Evolutionary conservation across 2,797 vertebrate species (phyloP).

Genomic region (Sebastes matsubarae): DNA sequence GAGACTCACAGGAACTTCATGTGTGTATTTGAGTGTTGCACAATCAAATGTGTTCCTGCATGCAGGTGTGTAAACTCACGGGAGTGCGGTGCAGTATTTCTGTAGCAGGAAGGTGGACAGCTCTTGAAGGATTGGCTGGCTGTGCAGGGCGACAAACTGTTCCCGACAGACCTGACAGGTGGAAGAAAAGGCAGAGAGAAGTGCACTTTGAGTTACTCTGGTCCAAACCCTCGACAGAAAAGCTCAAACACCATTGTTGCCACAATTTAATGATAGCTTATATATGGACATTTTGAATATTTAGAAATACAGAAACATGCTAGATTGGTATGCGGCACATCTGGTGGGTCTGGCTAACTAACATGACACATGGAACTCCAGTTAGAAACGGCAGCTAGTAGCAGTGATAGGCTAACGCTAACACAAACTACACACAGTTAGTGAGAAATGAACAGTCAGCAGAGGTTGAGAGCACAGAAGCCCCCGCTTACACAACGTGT

Average conservation of each 20-base stretch:
- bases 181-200: slow-evolving; percentile 18
- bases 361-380: not conserved
- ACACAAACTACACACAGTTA: too few species aligned
- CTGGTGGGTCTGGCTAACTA: not conserved
- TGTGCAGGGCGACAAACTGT: slow-evolving; percentile 93
- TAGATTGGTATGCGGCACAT: not conserved
- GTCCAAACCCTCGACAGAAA: not conserved
- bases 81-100: slow-evolving; percentile 81
- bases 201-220: not conserved
- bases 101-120: slow-evolving; percentile 88
- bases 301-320: not conserved
- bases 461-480: not conserved
- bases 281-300: not conserved
- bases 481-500: not conserved
- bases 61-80: slow-evolving; percentile 67
- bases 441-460: too few species aligned
- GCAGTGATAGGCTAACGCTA: not conserved
- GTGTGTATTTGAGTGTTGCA: not conserved
- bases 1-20: not conserved
- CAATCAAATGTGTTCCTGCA: not conserved
- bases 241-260: not conserved
- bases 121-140: slow-evolving; percentile 91
- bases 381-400: not conserved
- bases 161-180: slow-evolving; percentile 90
- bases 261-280: too few species aligned